Base-by-base conservation (phyloP, 2,113 vertebrate genomes). In the Anhinga rufa region DNA sequence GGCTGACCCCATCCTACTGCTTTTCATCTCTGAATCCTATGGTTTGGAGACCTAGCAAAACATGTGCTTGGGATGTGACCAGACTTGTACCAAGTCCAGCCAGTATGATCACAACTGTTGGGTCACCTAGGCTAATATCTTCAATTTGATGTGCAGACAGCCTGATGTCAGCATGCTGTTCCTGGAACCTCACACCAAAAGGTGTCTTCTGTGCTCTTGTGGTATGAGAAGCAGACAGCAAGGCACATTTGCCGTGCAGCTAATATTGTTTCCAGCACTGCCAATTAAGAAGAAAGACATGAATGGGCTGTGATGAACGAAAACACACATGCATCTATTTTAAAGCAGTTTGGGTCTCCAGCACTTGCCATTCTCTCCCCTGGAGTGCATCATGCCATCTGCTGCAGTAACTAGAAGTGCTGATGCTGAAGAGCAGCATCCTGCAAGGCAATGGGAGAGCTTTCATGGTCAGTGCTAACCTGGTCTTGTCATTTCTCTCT, bases 261-360 rank as follows among this genome's bases (percentile, higher is more conserved):
- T 42, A 76, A 58, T 52, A 34, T 4, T 1, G 6, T 58, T 87
- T 58, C 62, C 82, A 77, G 34, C 42, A 57, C 29, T 52, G 55
- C 25, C 40, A 55, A 3, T 61, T 57, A 38, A 54, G 85, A 86
- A 75, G 40, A 54, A 74, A 90, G 52, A 21, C 5, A 10, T 11
- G 38, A 72, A 57, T 5, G 15, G 31, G 52, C 38, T 86, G 38
- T 60, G 38, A 79, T 40, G n/a, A 70, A 21, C 38, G 83, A 70
- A 83, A 80, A 3, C 24, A 75, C 4, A 2, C 0, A 0, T 36
- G 16, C 32, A n/a, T 51, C 25, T 79, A 32, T 49, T 82, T 70
- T 55, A 75, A 79, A 79, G 55, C 44, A 60, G 28, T 49, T 40
- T 60, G 18, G 32, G n/a, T 75, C 57, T 76, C 40, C 17, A 44